Conservation (phyloP, 2,888 invertebrate genomes). For the Chrysolina haemoptera region DNA sequence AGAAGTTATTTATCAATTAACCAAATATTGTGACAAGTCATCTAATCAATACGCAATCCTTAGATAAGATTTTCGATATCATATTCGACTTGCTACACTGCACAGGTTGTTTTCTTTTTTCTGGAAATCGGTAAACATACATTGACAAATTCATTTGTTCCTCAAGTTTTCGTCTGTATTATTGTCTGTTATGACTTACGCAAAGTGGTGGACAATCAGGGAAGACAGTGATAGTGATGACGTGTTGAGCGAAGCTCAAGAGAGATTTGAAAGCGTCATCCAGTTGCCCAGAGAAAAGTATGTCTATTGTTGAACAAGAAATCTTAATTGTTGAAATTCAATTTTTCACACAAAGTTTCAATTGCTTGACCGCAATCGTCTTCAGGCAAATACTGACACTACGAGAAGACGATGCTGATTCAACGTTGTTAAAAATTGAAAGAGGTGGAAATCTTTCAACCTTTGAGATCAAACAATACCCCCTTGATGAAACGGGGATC, state of each 20-base stretch:
- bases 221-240: constrained; percentile 8
- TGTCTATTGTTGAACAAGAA: not conserved
- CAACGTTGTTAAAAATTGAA: too few relatives aligned
- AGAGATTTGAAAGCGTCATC: not conserved
- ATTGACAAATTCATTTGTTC: not conserved
- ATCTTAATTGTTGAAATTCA: too few relatives aligned
- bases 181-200: not conserved
- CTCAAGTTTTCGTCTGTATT: not conserved
- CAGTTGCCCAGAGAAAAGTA: constrained; percentile 18
- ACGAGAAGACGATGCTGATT: too few relatives aligned
- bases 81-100: not conserved
- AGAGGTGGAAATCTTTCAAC: too few relatives aligned
- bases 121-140: not conserved
- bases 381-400: too few relatives aligned
- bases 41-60: not conserved
- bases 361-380: too few relatives aligned
- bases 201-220: not conserved
- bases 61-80: not conserved
- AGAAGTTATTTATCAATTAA: too few relatives aligned
- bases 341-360: too few relatives aligned
- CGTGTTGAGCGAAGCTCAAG: not conserved
- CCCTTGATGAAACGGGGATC: too few relatives aligned
- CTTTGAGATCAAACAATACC: too few relatives aligned
- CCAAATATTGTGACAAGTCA: not conserved
- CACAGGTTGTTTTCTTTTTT: not conserved